Evolutionary conservation across 30 jellyfish, hydroid and myxozoan genomes (phyloP), one percentile per base, ranked within the genome.

Genomic region (Aurelia coerulea): DNA sequence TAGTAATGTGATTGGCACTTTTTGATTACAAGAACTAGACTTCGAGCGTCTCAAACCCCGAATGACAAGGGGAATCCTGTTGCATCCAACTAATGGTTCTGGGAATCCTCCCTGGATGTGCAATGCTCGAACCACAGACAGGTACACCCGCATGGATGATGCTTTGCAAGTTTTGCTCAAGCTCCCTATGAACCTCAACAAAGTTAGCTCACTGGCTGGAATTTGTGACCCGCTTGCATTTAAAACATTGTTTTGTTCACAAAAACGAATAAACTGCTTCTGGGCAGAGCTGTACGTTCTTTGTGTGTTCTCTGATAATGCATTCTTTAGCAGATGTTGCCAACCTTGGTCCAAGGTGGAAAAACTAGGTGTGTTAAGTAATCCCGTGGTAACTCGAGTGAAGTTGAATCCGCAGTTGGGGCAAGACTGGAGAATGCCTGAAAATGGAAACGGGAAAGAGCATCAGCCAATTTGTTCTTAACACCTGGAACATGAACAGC

Each of bases 71-170:
- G n/a, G n/a, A n/a, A n/a, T n/a, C n/a, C n/a, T n/a, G n/a, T n/a
- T n/a, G n/a, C n/a, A 32, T 29, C 79, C 79, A 32, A 62, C 67
- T 10, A 78, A 42, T 13, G 88, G 88, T 31, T 78, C 88, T 11
- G 16, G 13, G 51, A 19, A 78, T 4, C 88, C 88, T 19, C 34
- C 23, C 7, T 37, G 78, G 34, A 78, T n/a, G 59, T 78, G 90
- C 56, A 65, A 34, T 2, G 90, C 76, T 10, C 82, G 31, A 29
- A 80, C 52, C 15, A 69, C 90, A 2, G 90, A 80, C 60, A 80
- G 65, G 59, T 80, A 80, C 17, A 80, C 90, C 71, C 65, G 17
- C 32, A 66, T 41, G 51, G 90, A 63, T 13, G 76, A 50, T 8
- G 90, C 68, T 58, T 65, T 41, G 19, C 51, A n/a, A 18, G 90